These are phyloP conservation scores for Tetragnatha montana DNA, from an alignment of 2,888 invertebrate genomes.

Conservation along the genomic window DNA sequence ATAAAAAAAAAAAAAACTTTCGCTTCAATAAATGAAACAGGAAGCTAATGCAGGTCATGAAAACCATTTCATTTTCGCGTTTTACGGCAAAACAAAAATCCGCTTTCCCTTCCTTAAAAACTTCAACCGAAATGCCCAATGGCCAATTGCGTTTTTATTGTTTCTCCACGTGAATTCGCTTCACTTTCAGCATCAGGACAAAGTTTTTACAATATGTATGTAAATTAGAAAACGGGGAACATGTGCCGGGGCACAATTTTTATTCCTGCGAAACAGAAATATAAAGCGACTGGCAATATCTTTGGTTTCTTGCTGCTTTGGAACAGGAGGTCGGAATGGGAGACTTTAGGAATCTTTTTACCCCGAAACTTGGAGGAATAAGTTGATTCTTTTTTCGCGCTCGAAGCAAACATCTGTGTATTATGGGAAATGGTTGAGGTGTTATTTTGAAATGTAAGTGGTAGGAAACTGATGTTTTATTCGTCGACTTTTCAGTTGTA, in stretches of 20 bases:
- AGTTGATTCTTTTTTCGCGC: not conserved
- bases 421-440: not conserved
- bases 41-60: not conserved
- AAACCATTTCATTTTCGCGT: conserved; percentile 1
- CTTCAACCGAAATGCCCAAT: not conserved
- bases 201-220: conserved; percentile 23
- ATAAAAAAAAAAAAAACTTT: not conserved
- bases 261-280: not conserved
- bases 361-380: not conserved
- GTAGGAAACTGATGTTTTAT: not conserved
- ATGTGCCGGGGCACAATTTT: not conserved
- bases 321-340: not conserved
- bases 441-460: not conserved
- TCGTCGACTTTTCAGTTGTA: too few relatives aligned
- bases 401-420: not conserved
- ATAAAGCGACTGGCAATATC: not conserved
- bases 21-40: not conserved
- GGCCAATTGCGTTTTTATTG: conserved; percentile 9
- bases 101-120: not conserved
- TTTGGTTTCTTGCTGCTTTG: not conserved
- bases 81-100: conserved; percentile 12
- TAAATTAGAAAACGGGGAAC: conserved; percentile 33
- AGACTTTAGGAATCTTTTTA: not conserved
- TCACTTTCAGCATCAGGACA: not conserved
- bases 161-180: conserved; percentile 1